Percentiles rank a stretch among this genome's conserved stretches.
These are phyloP conservation scores for Hoplostethus mediterraneus DNA, from an alignment of 2,797 vertebrate species.

Conservation along the genomic window DNA sequence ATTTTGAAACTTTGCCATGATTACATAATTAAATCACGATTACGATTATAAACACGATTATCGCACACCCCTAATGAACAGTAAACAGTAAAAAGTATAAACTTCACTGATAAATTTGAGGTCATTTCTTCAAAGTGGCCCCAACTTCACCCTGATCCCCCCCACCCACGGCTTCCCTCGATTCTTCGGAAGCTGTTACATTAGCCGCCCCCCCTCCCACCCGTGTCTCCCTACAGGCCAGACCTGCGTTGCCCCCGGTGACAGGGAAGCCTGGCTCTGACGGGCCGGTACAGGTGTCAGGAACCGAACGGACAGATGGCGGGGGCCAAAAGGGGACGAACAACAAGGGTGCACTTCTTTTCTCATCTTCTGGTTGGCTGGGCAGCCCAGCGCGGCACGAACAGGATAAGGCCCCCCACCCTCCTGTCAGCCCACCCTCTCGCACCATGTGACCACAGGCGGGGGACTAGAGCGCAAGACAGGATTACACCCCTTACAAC, in stretches of 20 bases:
- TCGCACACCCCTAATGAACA: too few species aligned
- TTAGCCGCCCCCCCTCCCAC: neutral
- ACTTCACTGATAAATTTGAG: constrained; percentile 29
- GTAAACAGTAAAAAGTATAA: constrained; percentile 5
- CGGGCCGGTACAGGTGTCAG: constrained; percentile 83
- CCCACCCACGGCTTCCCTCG: constrained; percentile 6
- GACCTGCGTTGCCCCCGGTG: constrained; percentile 57
- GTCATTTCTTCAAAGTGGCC: constrained; percentile 57
- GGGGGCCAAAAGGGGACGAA: constrained; percentile 77
- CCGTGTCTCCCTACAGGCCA: constrained; percentile 54
- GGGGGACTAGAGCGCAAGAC: constrained; percentile 48
- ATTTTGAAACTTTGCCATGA: too few species aligned
- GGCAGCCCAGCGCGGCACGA: constrained; percentile 67
- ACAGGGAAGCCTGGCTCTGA: constrained; percentile 76
- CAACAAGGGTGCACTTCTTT: constrained; percentile 79
- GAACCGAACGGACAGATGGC: constrained; percentile 83
- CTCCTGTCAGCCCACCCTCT: constrained; percentile 24
- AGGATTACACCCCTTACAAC: constrained; percentile 56
- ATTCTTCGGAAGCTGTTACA: constrained; percentile 42
- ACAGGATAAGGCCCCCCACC: constrained; percentile 45
- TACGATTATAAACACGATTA: too few species aligned
- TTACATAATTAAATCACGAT: too few species aligned
- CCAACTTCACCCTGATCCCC: constrained; percentile 64
- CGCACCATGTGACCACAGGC: constrained; percentile 69
- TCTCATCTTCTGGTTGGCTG: constrained; percentile 81